Evolutionary conservation across 1,140 invertebrate species (phyloP), one percentile per base, ranked within the genome.

Genomic region (Drosophila murphyi): DNA sequence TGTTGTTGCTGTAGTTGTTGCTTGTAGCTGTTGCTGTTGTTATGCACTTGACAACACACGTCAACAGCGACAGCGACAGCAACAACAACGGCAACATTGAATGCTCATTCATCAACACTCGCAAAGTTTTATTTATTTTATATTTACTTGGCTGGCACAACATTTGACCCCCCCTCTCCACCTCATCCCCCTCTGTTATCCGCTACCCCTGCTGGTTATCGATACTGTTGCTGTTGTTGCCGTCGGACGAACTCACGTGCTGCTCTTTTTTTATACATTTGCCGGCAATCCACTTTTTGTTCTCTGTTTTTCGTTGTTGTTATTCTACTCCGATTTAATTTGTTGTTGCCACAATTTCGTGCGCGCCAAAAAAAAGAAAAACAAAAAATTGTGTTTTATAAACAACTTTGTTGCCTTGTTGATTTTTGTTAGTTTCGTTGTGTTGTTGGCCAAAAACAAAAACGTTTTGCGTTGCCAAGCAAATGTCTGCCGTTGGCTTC

Each of bases 41-140:
- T 82, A 67, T 89, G 80, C 85, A 89, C 85, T 88, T 88, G 83
- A 87, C 83, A 87, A 82, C 83, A 72, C 81, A 85, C 78, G 79
- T 82, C 76, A 79, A 65, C 76, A 72, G 48, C 56, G 54, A 76
- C 65, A 80, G 48, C 55, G 69, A 50, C 65, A 60, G 31, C 77
- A 76, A 65, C 69, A 61, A 39, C 75, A 75, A 47, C 61, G 67
- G 54, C 68, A 55, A 35, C 56, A 60, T 29, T 41, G 52, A 62
- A 61, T 72, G 77, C 71, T 85, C 83, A 88, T 88, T 88, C 83
- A 88, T 88, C 83, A 88, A 78, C 80, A 83, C 85, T 76, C 70
- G 78, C 74, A 76, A 56, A 43, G 43, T 37, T 67, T 41, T 52
- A 57, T 72, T 57, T 63, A 37, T 59, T 48, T 65, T 77, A 60